phyloP scores from a whole-genome alignment of 2,888 invertebrate species.

The Eilema griseolum region DNA sequence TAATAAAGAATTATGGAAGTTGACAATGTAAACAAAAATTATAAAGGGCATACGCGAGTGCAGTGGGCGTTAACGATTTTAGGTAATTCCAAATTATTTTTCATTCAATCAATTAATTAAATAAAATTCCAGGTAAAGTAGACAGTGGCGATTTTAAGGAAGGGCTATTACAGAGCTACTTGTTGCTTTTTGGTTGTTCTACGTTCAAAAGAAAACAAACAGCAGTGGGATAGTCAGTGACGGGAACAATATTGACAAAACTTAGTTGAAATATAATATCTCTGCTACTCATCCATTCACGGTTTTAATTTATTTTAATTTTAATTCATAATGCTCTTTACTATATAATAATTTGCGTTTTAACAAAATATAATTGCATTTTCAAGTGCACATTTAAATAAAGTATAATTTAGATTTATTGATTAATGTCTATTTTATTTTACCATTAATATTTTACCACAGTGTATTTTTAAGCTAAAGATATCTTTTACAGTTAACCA shows the following conservation, averaged over 20 bases:
- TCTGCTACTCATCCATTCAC: no score
- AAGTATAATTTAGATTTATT: no score
- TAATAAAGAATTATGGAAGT: slow-evolving; percentile 3
- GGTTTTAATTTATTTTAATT: no score
- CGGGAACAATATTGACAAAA: no score
- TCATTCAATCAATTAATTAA: background rate
- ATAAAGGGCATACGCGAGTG: slow-evolving; percentile 45
- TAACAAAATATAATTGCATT: background rate
- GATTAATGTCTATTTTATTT: background rate
- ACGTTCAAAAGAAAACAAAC: no score
- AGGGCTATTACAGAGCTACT: no score
- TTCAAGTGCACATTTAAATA: slow-evolving; percentile 12
- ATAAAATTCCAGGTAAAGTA: background rate
- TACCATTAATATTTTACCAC: background rate
- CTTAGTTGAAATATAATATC: no score
- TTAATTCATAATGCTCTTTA: no score
- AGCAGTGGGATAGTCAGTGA: no score
- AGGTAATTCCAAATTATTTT: background rate
- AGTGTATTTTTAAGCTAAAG: background rate
- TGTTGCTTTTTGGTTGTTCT: no score
- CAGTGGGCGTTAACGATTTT: slow-evolving; percentile 51
- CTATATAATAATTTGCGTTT: background rate
- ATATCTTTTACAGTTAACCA: slow-evolving; percentile 65
- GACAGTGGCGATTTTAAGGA: background rate
- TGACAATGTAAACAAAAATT: slow-evolving; percentile 5